phyloP scores from a whole-genome alignment of 2,113 vertebrate species.

The Hippopotamus amphibius region DNA sequence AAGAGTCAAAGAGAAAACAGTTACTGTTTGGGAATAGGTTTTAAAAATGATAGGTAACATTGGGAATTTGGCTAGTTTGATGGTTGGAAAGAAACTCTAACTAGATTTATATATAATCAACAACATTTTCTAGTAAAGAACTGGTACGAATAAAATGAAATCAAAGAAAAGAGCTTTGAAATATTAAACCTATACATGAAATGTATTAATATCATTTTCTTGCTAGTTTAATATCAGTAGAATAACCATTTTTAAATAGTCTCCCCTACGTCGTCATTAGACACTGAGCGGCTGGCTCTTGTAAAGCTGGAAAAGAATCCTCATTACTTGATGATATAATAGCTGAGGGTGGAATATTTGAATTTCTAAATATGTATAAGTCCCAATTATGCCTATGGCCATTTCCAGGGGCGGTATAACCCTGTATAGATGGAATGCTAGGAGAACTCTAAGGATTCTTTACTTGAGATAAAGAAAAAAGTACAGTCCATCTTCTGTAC shows the following conservation, averaged over 20 bases:
- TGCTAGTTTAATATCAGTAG: conserved; percentile 36
- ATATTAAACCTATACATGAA: conserved; percentile 10
- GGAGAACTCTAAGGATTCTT: background rate
- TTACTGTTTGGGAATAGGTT: background rate
- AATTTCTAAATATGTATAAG: background rate
- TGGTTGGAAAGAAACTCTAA: background rate
- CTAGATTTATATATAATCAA: background rate
- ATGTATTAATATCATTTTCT: background rate
- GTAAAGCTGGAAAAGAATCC: background rate
- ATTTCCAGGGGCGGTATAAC: background rate
- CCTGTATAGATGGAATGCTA: background rate
- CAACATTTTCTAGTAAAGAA: conserved; percentile 7
- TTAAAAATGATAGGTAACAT: background rate
- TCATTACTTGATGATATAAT: background rate
- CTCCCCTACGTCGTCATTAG: background rate
- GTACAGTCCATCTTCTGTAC: background rate
- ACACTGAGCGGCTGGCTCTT: background rate
- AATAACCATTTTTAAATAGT: background rate
- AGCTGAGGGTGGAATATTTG: background rate
- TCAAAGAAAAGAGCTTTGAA: background rate
- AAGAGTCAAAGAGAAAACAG: background rate
- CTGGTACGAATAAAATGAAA: background rate
- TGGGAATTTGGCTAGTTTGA: background rate
- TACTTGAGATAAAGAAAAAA: background rate
- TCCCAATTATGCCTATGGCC: background rate